Evolutionary conservation across 2,888 invertebrate species (phyloP).

Genomic region (Euzetes globulus): DNA sequence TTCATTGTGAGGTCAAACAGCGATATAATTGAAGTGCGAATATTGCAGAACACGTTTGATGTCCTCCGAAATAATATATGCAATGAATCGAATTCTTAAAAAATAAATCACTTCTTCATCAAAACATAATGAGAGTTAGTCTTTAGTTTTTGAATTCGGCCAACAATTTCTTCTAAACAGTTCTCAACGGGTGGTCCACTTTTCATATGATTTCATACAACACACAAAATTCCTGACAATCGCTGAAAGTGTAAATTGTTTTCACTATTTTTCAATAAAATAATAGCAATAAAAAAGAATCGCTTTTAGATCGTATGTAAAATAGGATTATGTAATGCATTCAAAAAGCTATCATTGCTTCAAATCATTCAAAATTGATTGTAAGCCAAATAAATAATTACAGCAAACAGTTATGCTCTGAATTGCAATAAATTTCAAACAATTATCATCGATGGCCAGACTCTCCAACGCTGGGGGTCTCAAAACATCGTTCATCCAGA

Average conservation of each 20-base stretch:
- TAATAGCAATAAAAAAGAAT: neutral
- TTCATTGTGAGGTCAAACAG: conserved; percentile 24
- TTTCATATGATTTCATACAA: conserved; percentile 12
- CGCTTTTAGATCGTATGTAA: neutral
- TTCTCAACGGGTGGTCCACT: conserved; percentile 8
- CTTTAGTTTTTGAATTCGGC: neutral
- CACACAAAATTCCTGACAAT: neutral
- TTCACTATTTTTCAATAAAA: neutral
- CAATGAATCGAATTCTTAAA: conserved; percentile 13
- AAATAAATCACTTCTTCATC: conserved; percentile 14
- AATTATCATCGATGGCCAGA: neutral
- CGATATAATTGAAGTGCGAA: conserved; percentile 13
- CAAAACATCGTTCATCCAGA: no score
- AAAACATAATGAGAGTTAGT: conserved; percentile 5
- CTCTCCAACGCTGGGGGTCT: no score
- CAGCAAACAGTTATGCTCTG: neutral
- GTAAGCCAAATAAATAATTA: neutral
- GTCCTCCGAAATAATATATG: conserved; percentile 10
- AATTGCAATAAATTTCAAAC: neutral
- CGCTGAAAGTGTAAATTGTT: neutral
- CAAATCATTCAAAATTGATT: neutral
- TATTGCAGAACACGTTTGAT: conserved; percentile 4
- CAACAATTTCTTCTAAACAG: neutral
- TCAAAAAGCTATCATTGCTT: neutral
- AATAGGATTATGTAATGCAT: neutral